Evolutionary conservation across 2,113 vertebrate genomes (phyloP), one percentile per base, ranked within the genome.

Genomic region (Macaca nemestrina): DNA sequence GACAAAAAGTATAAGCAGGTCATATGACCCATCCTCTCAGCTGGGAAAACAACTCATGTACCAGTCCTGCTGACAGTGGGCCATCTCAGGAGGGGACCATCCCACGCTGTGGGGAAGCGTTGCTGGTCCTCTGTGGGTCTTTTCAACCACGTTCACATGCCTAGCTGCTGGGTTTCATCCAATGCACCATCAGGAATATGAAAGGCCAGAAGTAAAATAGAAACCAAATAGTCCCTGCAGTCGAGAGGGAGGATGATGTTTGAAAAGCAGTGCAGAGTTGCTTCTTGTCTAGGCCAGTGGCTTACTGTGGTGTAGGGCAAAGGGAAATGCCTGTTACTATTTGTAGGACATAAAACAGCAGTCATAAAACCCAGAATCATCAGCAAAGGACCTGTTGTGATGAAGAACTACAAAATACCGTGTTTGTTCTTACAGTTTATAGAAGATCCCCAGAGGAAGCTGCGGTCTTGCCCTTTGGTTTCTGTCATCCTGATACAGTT

Each of bases 281-380:
- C 40, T n/a, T 95, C 95, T 85, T 72, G 64, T 83, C 83, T 52
- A 55, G 48, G 55, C 95, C 79, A 75, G 94, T n/a, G 55, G 78
- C 87, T 93, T n/a, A 57, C 92, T 40, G 67, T 76, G 50, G 27
- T 57, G 14, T 7, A 72, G 16, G 93, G 76, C 79, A 93, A 96
- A 93, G 75, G 75, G n/a, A 75, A 95, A 84, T 45, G 59, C 59
- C 91, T 91, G 82, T 73, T 91, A 70, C 93, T 93, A 87, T 97
- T 92, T 94, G 88, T 68, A 67, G 93, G 92, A 83, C 76, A 97
- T 93, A 87, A 95, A 95, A 67, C 64, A 84, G 92, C 52, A 90
- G 79, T 70, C 61, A 93, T 84, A 93, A 95, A 97, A 84, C 94
- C 92, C 81, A 52, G 72, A 90, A 88, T 92, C 76, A 40, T 50